Conservation (phyloP, 2,797 vertebrate species). For the Novumbra hubbsi region DNA sequence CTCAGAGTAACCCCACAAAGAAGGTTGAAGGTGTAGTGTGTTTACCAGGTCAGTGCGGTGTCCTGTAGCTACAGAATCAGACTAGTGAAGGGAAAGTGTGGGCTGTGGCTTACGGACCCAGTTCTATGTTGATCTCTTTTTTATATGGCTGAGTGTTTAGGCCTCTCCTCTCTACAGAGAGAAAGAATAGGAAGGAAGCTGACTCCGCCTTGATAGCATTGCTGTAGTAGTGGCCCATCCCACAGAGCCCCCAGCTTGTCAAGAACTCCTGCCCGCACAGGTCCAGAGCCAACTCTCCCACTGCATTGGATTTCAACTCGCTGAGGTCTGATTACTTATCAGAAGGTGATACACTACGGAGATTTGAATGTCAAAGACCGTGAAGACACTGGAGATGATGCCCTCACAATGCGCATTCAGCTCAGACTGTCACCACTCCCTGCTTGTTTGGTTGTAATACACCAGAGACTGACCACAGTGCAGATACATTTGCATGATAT, state of each 20-base stretch:
- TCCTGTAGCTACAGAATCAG: background rate
- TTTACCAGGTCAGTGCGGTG: conserved; percentile 24
- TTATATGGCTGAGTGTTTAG: background rate
- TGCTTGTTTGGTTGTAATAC: too few relatives aligned
- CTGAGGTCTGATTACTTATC: background rate
- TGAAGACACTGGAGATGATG: background rate
- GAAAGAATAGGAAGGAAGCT: conserved; percentile 24
- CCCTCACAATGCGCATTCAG: background rate
- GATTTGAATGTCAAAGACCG: background rate
- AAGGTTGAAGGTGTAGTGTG: background rate
- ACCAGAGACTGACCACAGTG: background rate
- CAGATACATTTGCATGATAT: background rate
- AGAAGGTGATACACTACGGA: background rate
- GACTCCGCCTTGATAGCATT: conserved; percentile 32
- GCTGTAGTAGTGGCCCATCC: conserved; percentile 22
- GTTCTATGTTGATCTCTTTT: conserved; percentile 9
- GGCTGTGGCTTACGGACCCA: background rate
- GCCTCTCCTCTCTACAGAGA: conserved; percentile 16
- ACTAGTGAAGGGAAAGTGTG: background rate
- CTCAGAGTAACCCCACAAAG: background rate
- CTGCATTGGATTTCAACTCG: background rate
- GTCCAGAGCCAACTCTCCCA: background rate
- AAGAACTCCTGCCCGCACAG: conserved; percentile 5
- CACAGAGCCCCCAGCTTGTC: background rate
- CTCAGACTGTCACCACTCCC: too few relatives aligned